Evolutionary conservation across 2,113 vertebrate species (phyloP).

Genomic region (Nycticryphes semicollaris): DNA sequence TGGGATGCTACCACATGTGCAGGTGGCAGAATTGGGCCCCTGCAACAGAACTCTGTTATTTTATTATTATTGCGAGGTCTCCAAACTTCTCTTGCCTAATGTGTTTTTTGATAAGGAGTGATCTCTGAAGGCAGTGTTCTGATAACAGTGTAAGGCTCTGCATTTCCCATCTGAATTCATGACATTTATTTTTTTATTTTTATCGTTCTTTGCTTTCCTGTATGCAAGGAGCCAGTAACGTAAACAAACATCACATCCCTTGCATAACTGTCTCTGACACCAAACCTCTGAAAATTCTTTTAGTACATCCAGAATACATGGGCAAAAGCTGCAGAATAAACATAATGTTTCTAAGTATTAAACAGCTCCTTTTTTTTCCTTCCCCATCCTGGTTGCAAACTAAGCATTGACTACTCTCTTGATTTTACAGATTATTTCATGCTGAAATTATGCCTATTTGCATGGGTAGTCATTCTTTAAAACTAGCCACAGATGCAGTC

Average conservation of each 20-base stretch:
- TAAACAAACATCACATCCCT: constrained; percentile 19
- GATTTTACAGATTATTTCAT: constrained; percentile 81
- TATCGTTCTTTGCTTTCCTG: constrained; percentile 17
- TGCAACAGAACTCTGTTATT: not conserved
- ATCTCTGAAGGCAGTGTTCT: not conserved
- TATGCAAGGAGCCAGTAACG: constrained; percentile 5
- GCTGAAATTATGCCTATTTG: constrained; percentile 84
- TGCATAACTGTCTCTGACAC: constrained; percentile 8
- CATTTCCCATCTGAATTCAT: constrained; percentile 5
- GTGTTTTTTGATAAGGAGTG: not conserved
- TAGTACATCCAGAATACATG: constrained; percentile 4
- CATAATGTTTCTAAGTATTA: not conserved
- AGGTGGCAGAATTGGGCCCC: not conserved
- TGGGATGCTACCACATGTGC: not conserved
- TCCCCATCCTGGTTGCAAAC: constrained; percentile 2
- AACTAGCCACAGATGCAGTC: constrained; percentile 85
- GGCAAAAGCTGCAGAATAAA: constrained; percentile 39
- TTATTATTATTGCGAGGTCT: not conserved
- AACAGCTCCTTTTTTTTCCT: not conserved
- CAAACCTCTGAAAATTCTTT: constrained; percentile 47
- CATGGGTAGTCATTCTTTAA: constrained; percentile 86
- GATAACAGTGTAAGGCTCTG: not conserved
- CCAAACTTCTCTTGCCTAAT: not conserved
- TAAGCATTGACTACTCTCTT: constrained; percentile 71
- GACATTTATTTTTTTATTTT: not conserved